These are phyloP conservation scores for Rhineura floridana DNA, from an alignment of 2,113 vertebrate species.

Conservation along the genomic window DNA sequence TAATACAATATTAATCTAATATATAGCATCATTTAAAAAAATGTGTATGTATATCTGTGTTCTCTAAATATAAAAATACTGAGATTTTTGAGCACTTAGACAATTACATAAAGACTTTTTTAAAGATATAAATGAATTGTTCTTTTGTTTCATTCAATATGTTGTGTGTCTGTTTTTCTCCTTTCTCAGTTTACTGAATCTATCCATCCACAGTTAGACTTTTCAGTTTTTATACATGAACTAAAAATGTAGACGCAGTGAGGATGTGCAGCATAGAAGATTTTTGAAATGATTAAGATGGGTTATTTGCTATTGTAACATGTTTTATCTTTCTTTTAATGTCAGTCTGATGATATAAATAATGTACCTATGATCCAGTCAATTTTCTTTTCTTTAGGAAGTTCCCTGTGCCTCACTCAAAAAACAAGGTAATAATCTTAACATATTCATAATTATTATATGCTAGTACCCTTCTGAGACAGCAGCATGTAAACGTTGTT, in stretches of 20 bases:
- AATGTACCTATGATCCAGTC: conserved; percentile 32
- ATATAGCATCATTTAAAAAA: too few species aligned
- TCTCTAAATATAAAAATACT: too few species aligned
- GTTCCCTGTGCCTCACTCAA: conserved; percentile 89
- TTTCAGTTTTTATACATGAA: neutral
- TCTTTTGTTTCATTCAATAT: neutral
- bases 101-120: too few species aligned
- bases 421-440: conserved; percentile 84
- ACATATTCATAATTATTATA: neutral
- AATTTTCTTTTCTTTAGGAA: conserved; percentile 80
- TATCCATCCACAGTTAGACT: neutral
- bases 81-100: too few species aligned
- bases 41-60: too few species aligned
- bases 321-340: neutral
- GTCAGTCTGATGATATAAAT: conserved; percentile 1
- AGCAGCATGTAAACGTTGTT: neutral
- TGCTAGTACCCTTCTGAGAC: neutral
- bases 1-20: too few species aligned
- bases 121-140: too few species aligned
- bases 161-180: neutral
- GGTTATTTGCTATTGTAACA: neutral
- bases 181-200: neutral
- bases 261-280: neutral
- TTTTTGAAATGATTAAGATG: neutral
- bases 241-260: neutral